phyloP scores from a whole-genome alignment of 2,113 vertebrate genomes.

The Pteruthius melanotis region DNA sequence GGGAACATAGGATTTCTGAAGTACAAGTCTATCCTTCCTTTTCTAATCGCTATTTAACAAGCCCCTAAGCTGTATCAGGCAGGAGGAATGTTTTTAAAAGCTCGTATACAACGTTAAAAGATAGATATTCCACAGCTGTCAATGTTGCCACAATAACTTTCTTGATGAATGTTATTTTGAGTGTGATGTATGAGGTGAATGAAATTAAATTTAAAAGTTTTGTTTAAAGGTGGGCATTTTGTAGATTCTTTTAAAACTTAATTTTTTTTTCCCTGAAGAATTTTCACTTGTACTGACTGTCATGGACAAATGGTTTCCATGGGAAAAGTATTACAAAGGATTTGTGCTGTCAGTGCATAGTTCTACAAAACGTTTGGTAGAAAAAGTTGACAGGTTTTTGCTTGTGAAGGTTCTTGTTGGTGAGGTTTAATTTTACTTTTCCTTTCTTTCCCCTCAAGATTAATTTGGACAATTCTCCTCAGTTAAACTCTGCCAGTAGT shows the following conservation, averaged over 20 bases:
- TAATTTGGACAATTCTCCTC: not conserved
- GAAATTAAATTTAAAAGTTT: not conserved
- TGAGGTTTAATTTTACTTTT: not conserved
- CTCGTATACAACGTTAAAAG: not conserved
- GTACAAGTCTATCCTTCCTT: not conserved
- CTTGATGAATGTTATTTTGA: not conserved
- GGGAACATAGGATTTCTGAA: not conserved
- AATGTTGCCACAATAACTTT: not conserved
- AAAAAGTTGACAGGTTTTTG: not conserved
- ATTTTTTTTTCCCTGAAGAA: not conserved
- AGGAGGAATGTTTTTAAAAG: not conserved
- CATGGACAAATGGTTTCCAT: not conserved
- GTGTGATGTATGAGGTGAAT: not conserved
- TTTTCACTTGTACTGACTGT: not conserved
- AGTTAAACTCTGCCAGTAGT: not conserved
- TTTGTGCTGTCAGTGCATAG: not conserved
- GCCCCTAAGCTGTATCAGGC: not conserved
- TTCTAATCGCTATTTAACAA: not conserved
- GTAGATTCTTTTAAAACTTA: not conserved
- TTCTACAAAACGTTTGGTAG: not conserved
- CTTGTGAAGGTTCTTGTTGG: not conserved
- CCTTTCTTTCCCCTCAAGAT: rapidly evolving
- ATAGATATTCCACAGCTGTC: not conserved
- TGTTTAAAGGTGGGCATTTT: not conserved
- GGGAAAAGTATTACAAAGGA: not conserved